phyloP scores from a whole-genome alignment of 1,140 invertebrate genomes.

The Saccostrea echinata region DNA sequence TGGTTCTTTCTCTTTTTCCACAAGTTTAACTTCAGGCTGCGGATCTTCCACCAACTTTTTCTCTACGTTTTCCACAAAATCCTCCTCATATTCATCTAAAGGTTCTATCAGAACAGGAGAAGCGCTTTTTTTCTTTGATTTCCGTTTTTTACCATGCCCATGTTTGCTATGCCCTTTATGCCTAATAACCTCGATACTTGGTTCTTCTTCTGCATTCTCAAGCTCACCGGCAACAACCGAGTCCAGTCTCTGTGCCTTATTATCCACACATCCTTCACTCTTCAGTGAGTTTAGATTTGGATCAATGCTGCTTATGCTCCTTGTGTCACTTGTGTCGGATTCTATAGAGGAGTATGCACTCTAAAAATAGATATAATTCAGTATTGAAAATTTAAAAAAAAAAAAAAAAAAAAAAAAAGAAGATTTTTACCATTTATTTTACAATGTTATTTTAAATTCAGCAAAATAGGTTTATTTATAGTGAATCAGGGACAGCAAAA shows the following conservation, averaged over 20 bases:
- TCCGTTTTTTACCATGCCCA: constrained; percentile 52
- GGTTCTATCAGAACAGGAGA: constrained; percentile 30
- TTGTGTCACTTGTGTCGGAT: constrained; percentile 8
- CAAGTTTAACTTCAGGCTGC: not conserved
- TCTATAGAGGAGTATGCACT: not conserved
- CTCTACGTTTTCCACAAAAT: constrained; percentile 12
- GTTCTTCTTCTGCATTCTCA: constrained; percentile 51
- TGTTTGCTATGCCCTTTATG: constrained; percentile 51
- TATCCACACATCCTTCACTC: constrained; percentile 50
- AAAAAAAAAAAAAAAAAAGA: too few relatives aligned
- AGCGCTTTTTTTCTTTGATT: constrained; percentile 45
- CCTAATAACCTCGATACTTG: constrained; percentile 64
- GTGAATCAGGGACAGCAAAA: too few relatives aligned
- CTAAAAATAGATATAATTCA: not conserved
- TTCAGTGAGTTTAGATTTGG: not conserved
- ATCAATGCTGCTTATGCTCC: not conserved
- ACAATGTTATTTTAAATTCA: too few relatives aligned
- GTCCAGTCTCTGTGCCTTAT: constrained; percentile 55
- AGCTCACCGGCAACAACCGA: constrained; percentile 48
- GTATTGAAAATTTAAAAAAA: too few relatives aligned
- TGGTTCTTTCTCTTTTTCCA: constrained; percentile 2
- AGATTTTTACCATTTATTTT: too few relatives aligned
- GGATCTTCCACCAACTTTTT: constrained; percentile 2
- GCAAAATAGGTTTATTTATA: too few relatives aligned
- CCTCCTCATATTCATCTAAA: constrained; percentile 42